Evolutionary conservation across 1,140 invertebrate species (phyloP).

Genomic region (Acyrthosiphon pisum): DNA sequence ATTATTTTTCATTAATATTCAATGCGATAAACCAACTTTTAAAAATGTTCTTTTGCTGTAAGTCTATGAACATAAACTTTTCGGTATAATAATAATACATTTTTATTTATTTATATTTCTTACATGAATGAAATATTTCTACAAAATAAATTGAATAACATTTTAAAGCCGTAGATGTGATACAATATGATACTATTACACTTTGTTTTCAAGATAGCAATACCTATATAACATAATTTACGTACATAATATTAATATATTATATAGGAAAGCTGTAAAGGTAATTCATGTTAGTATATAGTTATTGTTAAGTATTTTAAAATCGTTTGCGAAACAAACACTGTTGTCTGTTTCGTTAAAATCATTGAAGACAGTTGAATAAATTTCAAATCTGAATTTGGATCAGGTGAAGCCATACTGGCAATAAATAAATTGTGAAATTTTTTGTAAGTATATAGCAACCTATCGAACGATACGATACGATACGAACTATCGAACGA

Average conservation of each 20-base stretch:
- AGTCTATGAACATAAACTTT: no score
- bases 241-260: not conserved
- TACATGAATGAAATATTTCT: no score
- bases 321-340: not conserved
- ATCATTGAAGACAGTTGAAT: not conserved
- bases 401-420: not conserved
- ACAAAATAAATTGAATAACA: no score
- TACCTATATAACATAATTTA: not conserved
- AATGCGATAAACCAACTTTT: no score
- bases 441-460: not conserved
- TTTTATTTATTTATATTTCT: no score
- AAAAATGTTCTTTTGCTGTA: no score
- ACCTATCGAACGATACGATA: not conserved
- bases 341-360: not conserved
- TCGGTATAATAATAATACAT: no score
- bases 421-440: not conserved
- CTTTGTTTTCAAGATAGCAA: not conserved
- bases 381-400: not conserved
- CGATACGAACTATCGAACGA: not conserved
- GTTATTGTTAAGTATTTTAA: not conserved
- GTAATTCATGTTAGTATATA: not conserved
- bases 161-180: no score
- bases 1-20: no score
- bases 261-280: not conserved
- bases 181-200: not conserved